Percentiles rank a stretch among this genome's conserved stretches.
Evolutionary conservation across 2,113 vertebrate genomes (phyloP).

Genomic region (Melanerpes formicivorus): DNA sequence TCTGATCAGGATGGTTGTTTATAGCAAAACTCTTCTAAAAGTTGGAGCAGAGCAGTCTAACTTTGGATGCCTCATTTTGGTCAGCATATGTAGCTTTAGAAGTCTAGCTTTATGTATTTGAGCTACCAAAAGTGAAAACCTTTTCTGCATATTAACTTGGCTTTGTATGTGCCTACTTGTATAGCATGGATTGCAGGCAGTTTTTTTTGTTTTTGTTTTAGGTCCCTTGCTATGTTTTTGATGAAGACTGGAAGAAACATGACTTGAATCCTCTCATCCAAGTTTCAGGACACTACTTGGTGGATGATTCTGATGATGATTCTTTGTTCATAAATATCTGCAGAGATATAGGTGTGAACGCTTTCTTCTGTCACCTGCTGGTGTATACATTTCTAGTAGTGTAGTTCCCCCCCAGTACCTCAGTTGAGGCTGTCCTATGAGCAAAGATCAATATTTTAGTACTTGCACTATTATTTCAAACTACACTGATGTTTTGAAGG

Average conservation of each 20-base stretch:
- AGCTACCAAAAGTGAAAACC: not conserved
- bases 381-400: not conserved
- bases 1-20: not conserved
- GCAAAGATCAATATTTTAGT: not conserved
- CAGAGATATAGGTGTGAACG: slow-evolving; percentile 85
- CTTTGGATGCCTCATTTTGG: not conserved
- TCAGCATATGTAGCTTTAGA: not conserved
- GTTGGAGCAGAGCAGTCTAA: not conserved
- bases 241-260: slow-evolving; percentile 84
- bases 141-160: not conserved
- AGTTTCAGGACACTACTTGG: slow-evolving; percentile 83
- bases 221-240: slow-evolving; percentile 93
- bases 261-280: slow-evolving; percentile 93
- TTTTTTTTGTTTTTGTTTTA: slow-evolving; percentile 48
- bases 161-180: not conserved
- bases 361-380: not conserved
- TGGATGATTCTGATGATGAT: slow-evolving; percentile 88
- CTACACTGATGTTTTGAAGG: not conserved
- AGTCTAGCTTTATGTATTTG: not conserved
- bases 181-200: not conserved
- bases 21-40: not conserved
- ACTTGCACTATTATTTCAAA: not conserved
- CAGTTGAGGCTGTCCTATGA: not conserved
- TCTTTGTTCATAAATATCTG: slow-evolving; percentile 93
- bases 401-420: not conserved